Percentiles rank a stretch among this genome's conserved stretches.
These are phyloP conservation scores for Alentia gelatinosa DNA, from an alignment of 2,888 invertebrate species.

Conservation along the genomic window DNA sequence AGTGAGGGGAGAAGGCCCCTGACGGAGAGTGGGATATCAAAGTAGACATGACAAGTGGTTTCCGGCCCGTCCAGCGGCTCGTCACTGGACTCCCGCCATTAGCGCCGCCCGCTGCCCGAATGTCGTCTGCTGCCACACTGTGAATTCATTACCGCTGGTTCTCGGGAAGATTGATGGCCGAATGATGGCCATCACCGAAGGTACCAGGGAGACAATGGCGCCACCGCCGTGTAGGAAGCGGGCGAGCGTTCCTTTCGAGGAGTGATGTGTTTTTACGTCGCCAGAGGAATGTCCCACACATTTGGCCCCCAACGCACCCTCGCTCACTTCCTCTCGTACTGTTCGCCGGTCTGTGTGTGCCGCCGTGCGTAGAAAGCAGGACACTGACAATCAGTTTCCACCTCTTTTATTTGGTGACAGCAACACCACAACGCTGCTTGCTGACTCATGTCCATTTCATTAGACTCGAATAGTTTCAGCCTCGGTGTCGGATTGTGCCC, in stretches of 20 bases:
- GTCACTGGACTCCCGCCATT: constrained; percentile 12
- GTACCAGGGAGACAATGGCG: not conserved
- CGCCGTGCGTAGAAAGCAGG: not conserved
- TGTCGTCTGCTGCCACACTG: not conserved
- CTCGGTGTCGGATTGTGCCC: not conserved
- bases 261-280: not conserved
- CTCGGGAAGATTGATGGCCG: not conserved
- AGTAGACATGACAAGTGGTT: constrained; percentile 44
- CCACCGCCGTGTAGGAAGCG: not conserved
- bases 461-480: not conserved
- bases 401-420: not conserved
- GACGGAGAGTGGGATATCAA: not conserved
- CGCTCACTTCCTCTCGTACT: not conserved
- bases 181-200: constrained; percentile 5
- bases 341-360: no score
- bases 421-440: not conserved
- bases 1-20: no score
- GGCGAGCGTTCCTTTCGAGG: not conserved
- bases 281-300: not conserved
- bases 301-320: not conserved
- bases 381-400: not conserved
- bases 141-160: constrained; percentile 28
- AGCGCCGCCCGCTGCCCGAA: not conserved
- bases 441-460: constrained; percentile 42
- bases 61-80: not conserved